A percentile compares a stretch with the other conserved stretches of the same genome.
These are phyloP conservation scores for Schizaphis graminum DNA, from an alignment of 2,888 invertebrate genomes.

Conservation along the genomic window DNA sequence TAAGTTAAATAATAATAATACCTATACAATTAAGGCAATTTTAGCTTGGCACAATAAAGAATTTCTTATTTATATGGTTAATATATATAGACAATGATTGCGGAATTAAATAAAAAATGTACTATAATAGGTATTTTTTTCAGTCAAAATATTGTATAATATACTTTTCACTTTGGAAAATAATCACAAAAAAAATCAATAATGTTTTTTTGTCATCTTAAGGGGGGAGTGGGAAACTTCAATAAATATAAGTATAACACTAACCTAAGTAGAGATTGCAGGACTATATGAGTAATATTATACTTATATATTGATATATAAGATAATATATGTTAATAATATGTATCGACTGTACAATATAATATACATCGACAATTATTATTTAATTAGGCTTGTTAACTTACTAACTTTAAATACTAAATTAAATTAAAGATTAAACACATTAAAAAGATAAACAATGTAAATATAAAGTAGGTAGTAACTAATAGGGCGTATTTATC, in stretches of 20 bases:
- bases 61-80: not conserved
- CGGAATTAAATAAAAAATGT: not conserved
- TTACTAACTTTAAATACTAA: not conserved
- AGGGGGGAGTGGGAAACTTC: not conserved
- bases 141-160: not conserved
- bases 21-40: not conserved
- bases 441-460: slow-evolving; percentile 38
- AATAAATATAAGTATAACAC: not conserved
- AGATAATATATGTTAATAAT: not conserved
- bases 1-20: not conserved
- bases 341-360: not conserved
- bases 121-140: not conserved
- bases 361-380: not conserved
- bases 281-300: not conserved
- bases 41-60: not conserved
- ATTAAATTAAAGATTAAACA: not conserved
- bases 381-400: not conserved
- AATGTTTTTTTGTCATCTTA: not conserved
- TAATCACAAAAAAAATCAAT: not conserved
- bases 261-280: not conserved
- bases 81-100: not conserved
- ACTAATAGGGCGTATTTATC: slow-evolving; percentile 17
- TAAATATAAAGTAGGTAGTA: not conserved
- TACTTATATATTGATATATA: not conserved
- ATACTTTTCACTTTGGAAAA: not conserved